Evolutionary conservation across 2,113 vertebrate species (phyloP).

Genomic region (Sterna hirundo): DNA sequence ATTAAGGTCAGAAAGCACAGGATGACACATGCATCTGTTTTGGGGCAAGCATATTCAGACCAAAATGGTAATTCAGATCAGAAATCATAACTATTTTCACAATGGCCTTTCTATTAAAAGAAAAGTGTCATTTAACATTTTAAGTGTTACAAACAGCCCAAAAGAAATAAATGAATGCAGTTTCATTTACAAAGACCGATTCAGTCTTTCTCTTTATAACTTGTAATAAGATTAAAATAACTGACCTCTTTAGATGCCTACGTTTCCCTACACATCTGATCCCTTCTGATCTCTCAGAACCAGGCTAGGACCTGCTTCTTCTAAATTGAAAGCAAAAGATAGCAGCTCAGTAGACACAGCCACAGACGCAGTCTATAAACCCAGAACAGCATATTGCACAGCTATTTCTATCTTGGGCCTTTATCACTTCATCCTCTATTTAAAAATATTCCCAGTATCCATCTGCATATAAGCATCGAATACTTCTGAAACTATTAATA

Average conservation of each 20-base stretch:
- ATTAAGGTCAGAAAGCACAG: not conserved
- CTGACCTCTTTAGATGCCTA: not conserved
- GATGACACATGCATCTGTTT: not conserved
- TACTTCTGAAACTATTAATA: not conserved
- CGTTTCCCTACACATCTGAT: not conserved
- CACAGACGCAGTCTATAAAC: not conserved
- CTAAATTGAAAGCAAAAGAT: not conserved
- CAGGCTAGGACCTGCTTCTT: not conserved
- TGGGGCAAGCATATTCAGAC: not conserved
- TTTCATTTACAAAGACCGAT: not conserved
- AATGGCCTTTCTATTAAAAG: not conserved
- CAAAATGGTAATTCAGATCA: not conserved
- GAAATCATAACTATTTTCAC: not conserved
- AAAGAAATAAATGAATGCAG: not conserved
- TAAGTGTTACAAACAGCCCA: not conserved
- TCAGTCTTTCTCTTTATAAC: not conserved
- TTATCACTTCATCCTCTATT: not conserved
- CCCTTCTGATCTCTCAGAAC: not conserved
- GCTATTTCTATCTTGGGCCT: not conserved
- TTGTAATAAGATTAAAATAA: not conserved
- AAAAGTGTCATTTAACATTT: not conserved
- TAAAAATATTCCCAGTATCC: not conserved
- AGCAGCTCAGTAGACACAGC: not conserved
- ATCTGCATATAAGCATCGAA: not conserved
- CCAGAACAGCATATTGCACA: not conserved